A percentile compares a stretch with the other conserved stretches of the same genome.
phyloP scores from a whole-genome alignment of 2,888 invertebrate species.

The Eilema depressum region DNA sequence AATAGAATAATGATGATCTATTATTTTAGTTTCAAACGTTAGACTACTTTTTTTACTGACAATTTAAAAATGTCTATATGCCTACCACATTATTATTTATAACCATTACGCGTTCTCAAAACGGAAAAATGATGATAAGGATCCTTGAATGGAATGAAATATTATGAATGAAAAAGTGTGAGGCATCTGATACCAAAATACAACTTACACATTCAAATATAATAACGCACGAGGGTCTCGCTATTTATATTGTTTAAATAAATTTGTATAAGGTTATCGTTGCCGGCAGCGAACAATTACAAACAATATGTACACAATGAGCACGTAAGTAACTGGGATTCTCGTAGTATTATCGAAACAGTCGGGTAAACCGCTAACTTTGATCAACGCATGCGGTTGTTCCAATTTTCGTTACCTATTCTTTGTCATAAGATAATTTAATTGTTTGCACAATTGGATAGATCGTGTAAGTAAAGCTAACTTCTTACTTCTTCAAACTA shows the following conservation, averaged over 20 bases:
- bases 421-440: background rate
- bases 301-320: constrained; percentile 20
- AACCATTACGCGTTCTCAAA: constrained; percentile 24
- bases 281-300: constrained; percentile 13
- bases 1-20: too few species aligned
- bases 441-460: background rate
- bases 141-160: constrained; percentile 44
- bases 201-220: background rate
- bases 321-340: constrained; percentile 12
- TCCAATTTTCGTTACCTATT: background rate
- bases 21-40: too few species aligned
- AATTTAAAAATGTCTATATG: background rate
- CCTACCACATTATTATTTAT: constrained; percentile 27
- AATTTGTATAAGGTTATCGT: constrained; percentile 19
- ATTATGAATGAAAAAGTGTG: constrained; percentile 44
- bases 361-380: constrained; percentile 23
- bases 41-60: background rate
- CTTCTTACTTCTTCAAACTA: background rate
- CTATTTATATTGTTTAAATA: constrained; percentile 10
- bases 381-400: constrained; percentile 11
- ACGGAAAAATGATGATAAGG: constrained; percentile 48
- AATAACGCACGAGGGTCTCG: background rate
- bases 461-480: background rate
- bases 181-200: background rate
- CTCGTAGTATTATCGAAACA: constrained; percentile 23